These are phyloP conservation scores for Formica aserva DNA, from an alignment of 2,888 invertebrate genomes.

Conservation along the genomic window DNA sequence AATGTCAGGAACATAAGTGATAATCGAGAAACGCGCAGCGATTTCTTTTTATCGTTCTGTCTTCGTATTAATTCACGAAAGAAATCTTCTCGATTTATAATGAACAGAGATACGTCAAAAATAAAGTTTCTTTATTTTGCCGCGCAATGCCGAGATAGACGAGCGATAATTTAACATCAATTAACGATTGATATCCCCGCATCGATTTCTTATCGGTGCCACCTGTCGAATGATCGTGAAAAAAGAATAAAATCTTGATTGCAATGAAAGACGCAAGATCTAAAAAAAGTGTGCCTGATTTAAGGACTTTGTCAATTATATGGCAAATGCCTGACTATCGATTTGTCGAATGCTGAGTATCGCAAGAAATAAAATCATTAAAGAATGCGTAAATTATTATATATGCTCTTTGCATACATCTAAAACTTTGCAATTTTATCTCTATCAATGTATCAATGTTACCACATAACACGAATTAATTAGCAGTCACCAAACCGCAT, in stretches of 20 bases:
- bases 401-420: background rate
- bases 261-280: background rate
- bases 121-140: background rate
- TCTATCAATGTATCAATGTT: background rate
- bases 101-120: background rate
- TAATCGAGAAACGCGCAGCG: constrained; percentile 5
- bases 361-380: background rate
- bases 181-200: constrained; percentile 15
- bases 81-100: constrained; percentile 28
- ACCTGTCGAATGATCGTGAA: background rate
- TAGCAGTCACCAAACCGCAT: background rate
- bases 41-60: background rate
- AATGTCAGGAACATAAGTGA: constrained; percentile 10
- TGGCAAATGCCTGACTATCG: background rate
- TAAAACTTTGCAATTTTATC: background rate
- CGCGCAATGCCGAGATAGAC: background rate
- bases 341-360: background rate
- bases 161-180: constrained; percentile 40
- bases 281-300: background rate
- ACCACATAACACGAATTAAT: background rate
- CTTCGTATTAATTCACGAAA: constrained; percentile 17
- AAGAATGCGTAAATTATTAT: background rate
- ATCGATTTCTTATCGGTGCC: background rate
- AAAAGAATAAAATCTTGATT: background rate
- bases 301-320: background rate